Conservation (phyloP, 2,888 invertebrate genomes). For the Pachydiplax longipennis region DNA sequence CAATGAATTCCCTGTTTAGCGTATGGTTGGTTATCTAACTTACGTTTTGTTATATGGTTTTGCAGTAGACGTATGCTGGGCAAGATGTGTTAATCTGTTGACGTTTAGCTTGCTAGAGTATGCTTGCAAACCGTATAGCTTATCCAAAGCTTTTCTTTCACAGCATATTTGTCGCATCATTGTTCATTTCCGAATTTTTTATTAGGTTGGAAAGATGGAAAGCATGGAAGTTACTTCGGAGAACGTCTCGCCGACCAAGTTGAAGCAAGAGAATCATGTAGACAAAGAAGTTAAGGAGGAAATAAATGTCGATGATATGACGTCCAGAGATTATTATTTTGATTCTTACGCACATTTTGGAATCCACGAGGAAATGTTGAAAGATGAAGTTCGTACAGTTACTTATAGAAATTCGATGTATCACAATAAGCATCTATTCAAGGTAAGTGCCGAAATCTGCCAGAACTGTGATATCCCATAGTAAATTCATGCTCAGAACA, state of each 20-base stretch:
- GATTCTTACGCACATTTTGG: conserved; percentile 99
- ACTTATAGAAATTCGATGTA: conserved; percentile 99
- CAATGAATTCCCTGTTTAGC: not conserved
- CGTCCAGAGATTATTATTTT: conserved; percentile 99
- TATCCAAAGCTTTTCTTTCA: not conserved
- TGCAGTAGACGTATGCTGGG: not conserved
- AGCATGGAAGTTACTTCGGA: conserved; percentile 64
- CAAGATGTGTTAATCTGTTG: not conserved
- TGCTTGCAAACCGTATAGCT: not conserved
- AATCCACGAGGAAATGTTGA: conserved; percentile 99
- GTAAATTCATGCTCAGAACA: not conserved
- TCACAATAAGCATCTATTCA: conserved; percentile 98
- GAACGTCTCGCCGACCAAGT: conserved; percentile 49
- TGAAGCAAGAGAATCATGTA: conserved; percentile 48
- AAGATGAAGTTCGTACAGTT: conserved; percentile 97
- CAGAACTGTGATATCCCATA: not conserved
- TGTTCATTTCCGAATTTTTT: not conserved
- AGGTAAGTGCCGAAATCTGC: conserved; percentile 56
- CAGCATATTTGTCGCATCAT: not conserved
- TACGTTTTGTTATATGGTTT: not conserved
- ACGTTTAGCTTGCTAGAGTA: not conserved
- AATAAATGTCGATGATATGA: conserved; percentile 93
- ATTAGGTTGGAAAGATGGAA: conserved; percentile 58
- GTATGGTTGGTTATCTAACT: not conserved
- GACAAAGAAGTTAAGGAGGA: conserved; percentile 50